Conservation (phyloP, 2,113 vertebrate species). For the Pachycephala philippinensis region DNA sequence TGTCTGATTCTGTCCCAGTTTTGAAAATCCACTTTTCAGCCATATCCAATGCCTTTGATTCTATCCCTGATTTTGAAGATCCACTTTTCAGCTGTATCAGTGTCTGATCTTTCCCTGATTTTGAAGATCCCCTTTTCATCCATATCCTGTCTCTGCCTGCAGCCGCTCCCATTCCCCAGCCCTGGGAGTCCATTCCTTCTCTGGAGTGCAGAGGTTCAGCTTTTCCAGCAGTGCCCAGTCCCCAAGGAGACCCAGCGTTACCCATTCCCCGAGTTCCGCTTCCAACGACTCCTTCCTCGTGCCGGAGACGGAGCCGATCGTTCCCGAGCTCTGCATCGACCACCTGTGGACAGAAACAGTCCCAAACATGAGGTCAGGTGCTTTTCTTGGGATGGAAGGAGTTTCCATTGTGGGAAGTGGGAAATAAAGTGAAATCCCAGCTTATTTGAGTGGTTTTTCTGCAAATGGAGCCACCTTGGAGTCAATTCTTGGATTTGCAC, state of each 20-base stretch:
- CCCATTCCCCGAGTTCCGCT: slow-evolving; percentile 82
- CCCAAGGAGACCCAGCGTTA: slow-evolving; percentile 78
- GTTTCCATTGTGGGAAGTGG: fast-evolving
- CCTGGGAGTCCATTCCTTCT: slow-evolving; percentile 89
- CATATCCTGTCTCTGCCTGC: not conserved
- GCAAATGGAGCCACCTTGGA: not conserved
- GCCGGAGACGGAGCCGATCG: slow-evolving; percentile 88
- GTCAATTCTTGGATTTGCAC: not conserved
- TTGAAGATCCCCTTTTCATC: not conserved
- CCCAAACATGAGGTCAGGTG: slow-evolving; percentile 75
- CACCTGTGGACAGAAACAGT: slow-evolving; percentile 90
- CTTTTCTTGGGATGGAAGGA: not conserved
- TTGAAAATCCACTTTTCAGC: not conserved
- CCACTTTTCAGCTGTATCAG: not conserved
- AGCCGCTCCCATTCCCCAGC: slow-evolving; percentile 96
- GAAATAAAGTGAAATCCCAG: not conserved
- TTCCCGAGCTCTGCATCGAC: slow-evolving; percentile 93
- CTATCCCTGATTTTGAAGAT: not conserved
- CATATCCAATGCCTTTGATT: not conserved
- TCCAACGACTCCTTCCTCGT: slow-evolving; percentile 77
- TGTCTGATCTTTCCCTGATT: not conserved
- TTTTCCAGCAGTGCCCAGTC: slow-evolving; percentile 81
- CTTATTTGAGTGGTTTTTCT: not conserved
- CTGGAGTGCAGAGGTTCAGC: slow-evolving; percentile 89
- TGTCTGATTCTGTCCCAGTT: not conserved